Percentiles rank a stretch among this genome's conserved stretches.
Conservation (phyloP, 2,888 invertebrate genomes). For the Drosophila yooni region DNA sequence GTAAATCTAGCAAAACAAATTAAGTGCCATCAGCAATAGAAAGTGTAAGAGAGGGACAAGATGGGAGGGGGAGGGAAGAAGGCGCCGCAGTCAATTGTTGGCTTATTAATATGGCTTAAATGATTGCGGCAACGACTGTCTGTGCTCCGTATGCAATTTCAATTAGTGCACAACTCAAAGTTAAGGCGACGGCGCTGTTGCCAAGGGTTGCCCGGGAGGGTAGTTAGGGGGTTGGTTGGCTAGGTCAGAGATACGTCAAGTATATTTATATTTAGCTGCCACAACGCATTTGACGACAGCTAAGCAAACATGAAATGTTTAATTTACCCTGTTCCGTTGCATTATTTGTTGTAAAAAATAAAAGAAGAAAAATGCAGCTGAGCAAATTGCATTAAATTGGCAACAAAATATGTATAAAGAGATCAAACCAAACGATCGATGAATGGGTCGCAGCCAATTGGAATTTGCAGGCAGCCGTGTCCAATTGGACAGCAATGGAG, state of each 20-base stretch:
- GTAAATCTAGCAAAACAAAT: constrained; percentile 57
- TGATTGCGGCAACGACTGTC: constrained; percentile 38
- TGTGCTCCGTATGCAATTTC: constrained; percentile 51
- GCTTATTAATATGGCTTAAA: constrained; percentile 58
- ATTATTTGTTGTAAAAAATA: constrained; percentile 18
- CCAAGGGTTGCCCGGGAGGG: background rate
- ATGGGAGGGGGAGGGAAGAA: background rate
- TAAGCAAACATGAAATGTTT: constrained; percentile 38
- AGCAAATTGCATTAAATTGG: constrained; percentile 56
- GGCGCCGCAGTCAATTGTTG: constrained; percentile 3
- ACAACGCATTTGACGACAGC: constrained; percentile 59
- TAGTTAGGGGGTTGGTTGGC: background rate
- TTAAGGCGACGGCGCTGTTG: constrained; percentile 39
- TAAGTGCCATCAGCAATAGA: constrained; percentile 50
- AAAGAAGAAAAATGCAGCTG: constrained; percentile 40
- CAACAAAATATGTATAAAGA: constrained; percentile 30
- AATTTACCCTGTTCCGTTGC: constrained; percentile 26
- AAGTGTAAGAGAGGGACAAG: background rate
- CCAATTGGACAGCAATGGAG: constrained; percentile 38
- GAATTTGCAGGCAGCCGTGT: constrained; percentile 49
- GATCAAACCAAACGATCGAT: constrained; percentile 49
- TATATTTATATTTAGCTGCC: constrained; percentile 61
- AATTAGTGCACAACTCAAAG: constrained; percentile 65
- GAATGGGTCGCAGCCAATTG: constrained; percentile 57
- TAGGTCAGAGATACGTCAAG: constrained; percentile 32